A percentile compares a stretch with the other conserved stretches of the same genome.
Conservation (phyloP, 1,140 invertebrate genomes). For the Leptonema lineaticorne region DNA sequence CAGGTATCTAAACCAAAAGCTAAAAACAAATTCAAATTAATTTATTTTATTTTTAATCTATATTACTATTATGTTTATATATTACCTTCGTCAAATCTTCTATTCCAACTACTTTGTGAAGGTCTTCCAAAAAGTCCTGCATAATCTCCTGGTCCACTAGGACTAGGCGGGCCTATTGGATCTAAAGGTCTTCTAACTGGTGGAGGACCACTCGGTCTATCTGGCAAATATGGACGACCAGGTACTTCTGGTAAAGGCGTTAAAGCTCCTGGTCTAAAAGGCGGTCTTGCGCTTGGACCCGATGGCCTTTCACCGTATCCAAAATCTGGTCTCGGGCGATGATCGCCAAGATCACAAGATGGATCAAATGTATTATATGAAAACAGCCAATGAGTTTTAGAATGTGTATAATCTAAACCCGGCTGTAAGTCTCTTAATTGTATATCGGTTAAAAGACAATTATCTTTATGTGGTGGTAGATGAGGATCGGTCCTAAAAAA, state of each 20-base stretch:
- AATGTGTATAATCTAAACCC: conserved; percentile 64
- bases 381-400: conserved; percentile 63
- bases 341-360: conserved; percentile 47
- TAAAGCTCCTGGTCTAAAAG: not conserved
- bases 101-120: conserved; percentile 1
- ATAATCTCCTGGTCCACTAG: conserved; percentile 10
- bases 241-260: not conserved
- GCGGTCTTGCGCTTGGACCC: not conserved
- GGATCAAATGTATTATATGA: conserved; percentile 62
- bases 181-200: not conserved
- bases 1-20: conserved; percentile 55
- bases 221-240: not conserved
- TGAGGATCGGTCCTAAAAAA: conserved; percentile 35
- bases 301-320: not conserved
- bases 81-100: conserved; percentile 6
- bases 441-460: conserved; percentile 71
- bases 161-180: not conserved
- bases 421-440: conserved; percentile 66
- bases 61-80: not conserved
- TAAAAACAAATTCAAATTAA: not conserved
- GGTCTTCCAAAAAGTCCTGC: conserved; percentile 12
- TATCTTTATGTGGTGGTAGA: conserved; percentile 48
- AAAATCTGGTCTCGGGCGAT: not conserved
- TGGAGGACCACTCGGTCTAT: conserved; percentile 11
- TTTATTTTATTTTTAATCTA: not conserved